Conservation (phyloP, 2,888 invertebrate species). For the Crematogaster levior region DNA sequence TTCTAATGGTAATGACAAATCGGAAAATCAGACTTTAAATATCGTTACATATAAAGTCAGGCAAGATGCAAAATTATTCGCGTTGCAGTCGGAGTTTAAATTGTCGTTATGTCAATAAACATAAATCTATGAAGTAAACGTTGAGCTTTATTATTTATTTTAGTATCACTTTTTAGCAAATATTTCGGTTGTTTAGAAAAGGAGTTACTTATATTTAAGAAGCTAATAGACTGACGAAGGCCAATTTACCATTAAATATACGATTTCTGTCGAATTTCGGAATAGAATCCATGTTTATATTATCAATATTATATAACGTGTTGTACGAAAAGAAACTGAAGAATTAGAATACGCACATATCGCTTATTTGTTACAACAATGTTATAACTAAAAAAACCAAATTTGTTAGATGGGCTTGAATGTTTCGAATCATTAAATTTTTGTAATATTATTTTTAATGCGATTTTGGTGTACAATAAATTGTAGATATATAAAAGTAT, state of each 20-base stretch:
- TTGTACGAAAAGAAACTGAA: not conserved
- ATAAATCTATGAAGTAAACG: not conserved
- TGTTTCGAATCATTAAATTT: no score
- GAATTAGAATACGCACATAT: not conserved
- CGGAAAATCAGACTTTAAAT: not conserved
- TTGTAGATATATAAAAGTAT: no score
- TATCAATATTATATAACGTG: not conserved
- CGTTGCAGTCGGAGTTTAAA: slow-evolving; percentile 5
- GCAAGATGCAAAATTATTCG: not conserved
- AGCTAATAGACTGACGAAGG: not conserved
- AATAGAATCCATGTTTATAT: not conserved
- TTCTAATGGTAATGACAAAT: not conserved
- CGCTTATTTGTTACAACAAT: not conserved
- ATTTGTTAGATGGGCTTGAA: no score
- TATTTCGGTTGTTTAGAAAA: not conserved
- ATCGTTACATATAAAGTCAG: not conserved
- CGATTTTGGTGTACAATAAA: no score
- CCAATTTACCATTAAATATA: not conserved
- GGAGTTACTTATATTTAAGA: not conserved
- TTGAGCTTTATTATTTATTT: not conserved
- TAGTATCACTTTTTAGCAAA: not conserved
- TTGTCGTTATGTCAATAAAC: slow-evolving; percentile 17
- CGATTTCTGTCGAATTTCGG: not conserved
- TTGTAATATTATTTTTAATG: no score
- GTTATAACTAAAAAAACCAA: no score